These are phyloP conservation scores for Montipora sp. DNA, from an alignment of 64 coral and sea anemone species.

Conservation along the genomic window DNA sequence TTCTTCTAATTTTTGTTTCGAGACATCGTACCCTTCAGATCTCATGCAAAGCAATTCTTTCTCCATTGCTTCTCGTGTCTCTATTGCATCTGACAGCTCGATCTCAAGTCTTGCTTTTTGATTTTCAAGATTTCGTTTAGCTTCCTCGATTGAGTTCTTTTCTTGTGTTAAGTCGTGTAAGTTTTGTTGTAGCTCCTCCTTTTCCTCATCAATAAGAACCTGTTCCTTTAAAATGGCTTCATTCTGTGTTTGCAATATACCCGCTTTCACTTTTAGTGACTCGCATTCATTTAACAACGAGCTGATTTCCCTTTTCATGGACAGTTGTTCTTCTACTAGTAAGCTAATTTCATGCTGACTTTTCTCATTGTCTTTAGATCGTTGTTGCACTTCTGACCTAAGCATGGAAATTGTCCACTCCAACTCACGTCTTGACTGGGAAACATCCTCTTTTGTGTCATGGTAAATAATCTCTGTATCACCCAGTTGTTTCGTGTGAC, in stretches of 20 bases:
- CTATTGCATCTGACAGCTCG: slow-evolving; percentile 82
- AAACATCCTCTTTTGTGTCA: background rate
- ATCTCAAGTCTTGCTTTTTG: slow-evolving; percentile 82
- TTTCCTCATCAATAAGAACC: slow-evolving; percentile 50
- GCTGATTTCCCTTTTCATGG: slow-evolving; percentile 42
- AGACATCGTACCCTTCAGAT: slow-evolving; percentile 5
- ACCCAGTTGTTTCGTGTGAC: background rate
- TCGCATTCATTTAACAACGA: slow-evolving; percentile 39
- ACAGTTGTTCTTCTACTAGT: slow-evolving; percentile 9
- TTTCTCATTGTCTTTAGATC: slow-evolving; percentile 11
- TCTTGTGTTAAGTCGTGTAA: slow-evolving; percentile 39
- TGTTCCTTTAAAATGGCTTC: slow-evolving; percentile 59
- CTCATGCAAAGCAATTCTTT: slow-evolving; percentile 60
- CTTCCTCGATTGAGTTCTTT: slow-evolving; percentile 45
- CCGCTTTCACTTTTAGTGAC: slow-evolving; percentile 17
- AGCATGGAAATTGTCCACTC: slow-evolving; percentile 34
- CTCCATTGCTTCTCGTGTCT: slow-evolving; percentile 74
- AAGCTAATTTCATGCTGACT: slow-evolving; percentile 33
- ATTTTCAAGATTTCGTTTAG: slow-evolving; percentile 60
- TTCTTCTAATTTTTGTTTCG: slow-evolving; percentile 25
- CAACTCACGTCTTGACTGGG: slow-evolving; percentile 11
- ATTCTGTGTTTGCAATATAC: slow-evolving; percentile 50
- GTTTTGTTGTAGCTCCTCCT: slow-evolving; percentile 35
- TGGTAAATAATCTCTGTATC: background rate
- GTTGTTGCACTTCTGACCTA: slow-evolving; percentile 20